phyloP scores from a whole-genome alignment of 2,888 invertebrate species.

The Drosophila helvetica region DNA sequence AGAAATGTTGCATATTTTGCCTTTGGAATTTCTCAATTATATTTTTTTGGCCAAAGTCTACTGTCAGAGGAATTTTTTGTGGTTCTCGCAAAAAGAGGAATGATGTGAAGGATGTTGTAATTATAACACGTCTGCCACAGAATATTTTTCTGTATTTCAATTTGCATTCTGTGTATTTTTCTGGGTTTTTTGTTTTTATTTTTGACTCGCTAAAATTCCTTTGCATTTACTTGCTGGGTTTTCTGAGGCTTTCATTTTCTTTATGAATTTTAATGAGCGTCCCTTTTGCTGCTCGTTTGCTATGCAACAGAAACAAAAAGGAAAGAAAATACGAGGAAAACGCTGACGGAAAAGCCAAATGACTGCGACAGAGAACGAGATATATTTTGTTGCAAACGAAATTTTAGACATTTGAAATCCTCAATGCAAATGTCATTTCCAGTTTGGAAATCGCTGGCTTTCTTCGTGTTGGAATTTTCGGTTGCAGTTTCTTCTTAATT shows the following conservation, averaged over 20 bases:
- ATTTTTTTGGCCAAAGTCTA: conserved; percentile 34
- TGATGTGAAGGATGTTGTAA: conserved; percentile 62
- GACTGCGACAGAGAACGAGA: neutral
- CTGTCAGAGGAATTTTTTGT: conserved; percentile 66
- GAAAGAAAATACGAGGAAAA: neutral
- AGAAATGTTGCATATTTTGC: conserved; percentile 26
- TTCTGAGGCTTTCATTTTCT: conserved; percentile 9
- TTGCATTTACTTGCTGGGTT: conserved; percentile 26
- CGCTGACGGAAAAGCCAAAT: neutral
- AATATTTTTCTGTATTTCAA: conserved; percentile 70
- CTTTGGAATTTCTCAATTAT: conserved; percentile 67
- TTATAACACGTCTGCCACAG: conserved; percentile 58
- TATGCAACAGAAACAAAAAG: conserved; percentile 51
- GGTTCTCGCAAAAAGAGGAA: conserved; percentile 40
- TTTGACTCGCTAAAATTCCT: conserved; percentile 10
- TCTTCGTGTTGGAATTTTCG: conserved; percentile 1
- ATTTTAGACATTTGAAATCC: conserved; percentile 60
- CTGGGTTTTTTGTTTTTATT: conserved; percentile 30
- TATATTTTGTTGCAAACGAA: conserved; percentile 50
- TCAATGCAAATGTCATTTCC: conserved; percentile 54
- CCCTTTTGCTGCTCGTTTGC: conserved; percentile 56
- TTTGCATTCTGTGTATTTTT: conserved; percentile 49
- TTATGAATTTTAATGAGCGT: conserved; percentile 76
- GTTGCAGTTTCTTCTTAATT: conserved; percentile 30
- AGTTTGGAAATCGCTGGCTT: conserved; percentile 10